Percentiles rank a stretch among this genome's conserved stretches.
phyloP scores from a whole-genome alignment of 1,140 invertebrate species.

The Drosophila parvula region DNA sequence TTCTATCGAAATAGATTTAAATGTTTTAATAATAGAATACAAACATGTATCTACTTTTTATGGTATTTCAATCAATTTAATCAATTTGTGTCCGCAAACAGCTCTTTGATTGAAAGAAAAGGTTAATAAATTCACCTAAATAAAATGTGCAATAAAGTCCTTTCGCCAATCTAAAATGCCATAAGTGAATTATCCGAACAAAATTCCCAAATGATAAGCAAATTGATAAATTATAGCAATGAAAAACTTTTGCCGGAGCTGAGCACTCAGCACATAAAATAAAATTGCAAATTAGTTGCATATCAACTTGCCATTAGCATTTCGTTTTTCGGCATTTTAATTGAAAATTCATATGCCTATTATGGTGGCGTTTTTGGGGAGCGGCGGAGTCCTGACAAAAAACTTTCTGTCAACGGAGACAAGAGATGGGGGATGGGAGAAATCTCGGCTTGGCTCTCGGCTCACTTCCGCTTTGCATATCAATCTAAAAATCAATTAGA shows the following conservation, averaged over 20 bases:
- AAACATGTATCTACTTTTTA: neutral
- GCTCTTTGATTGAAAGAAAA: neutral
- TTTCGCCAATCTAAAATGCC: conserved; percentile 3
- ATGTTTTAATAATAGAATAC: neutral
- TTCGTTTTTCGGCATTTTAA: conserved; percentile 57
- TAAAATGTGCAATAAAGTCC: conserved; percentile 5
- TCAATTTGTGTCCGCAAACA: neutral
- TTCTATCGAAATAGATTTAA: no score
- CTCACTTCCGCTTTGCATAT: conserved; percentile 52
- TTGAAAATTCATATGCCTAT: conserved; percentile 65
- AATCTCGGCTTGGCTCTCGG: conserved; percentile 20
- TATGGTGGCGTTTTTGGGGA: conserved; percentile 4
- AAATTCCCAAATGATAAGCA: conserved; percentile 20
- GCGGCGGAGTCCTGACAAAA: conserved; percentile 20
- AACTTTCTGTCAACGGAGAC: conserved; percentile 43
- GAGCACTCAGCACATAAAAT: conserved; percentile 31
- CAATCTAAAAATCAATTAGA: conserved; percentile 68
- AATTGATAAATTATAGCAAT: conserved; percentile 31
- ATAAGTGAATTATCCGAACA: conserved; percentile 21
- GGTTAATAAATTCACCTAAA: neutral
- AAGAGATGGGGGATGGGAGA: conserved; percentile 2
- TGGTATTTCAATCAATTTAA: neutral
- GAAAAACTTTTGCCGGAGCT: conserved; percentile 4
- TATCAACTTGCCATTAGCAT: conserved; percentile 57
- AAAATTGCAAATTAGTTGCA: conserved; percentile 64